Evolutionary conservation across 2,888 invertebrate genomes (phyloP), one percentile per base, ranked within the genome.

Genomic region (Caenorhabditis sulstoni): DNA sequence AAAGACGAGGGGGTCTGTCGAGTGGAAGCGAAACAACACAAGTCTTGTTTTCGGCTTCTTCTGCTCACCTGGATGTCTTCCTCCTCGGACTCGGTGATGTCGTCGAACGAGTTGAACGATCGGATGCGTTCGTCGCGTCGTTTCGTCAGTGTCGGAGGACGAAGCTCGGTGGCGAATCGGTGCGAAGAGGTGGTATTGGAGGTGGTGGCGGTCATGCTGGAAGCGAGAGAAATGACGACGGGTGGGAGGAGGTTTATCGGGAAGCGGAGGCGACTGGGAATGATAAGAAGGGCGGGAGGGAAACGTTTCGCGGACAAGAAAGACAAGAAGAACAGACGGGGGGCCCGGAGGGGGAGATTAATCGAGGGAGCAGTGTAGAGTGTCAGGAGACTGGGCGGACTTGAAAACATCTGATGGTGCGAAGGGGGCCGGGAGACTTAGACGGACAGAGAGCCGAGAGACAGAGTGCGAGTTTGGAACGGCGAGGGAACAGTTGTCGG

Each of bases 21-120:
- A 20, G 39, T 50, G 52, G 23, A 64, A 64, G 41, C 39, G 53
- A 65, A 41, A 53, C 16, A 44, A n/a, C n/a, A n/a, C n/a, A n/a
- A n/a, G n/a, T n/a, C n/a, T n/a, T 23, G 14, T 22, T 47, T 49
- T 14, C n/a, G 12, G 20, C 49, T 39, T 11, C 16, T 12, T 14
- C 1, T 35, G 4, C 70, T 47, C 22, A 78, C 82, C 80, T 79
- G 80, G 57, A 76, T 68, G 47, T 81, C 81, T 53, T 83, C 83
- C 49, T 83, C 83, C 50, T 83, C 83, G 1, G 79, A 79, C 57
- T 83, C 83, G 20, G 78, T 79, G 64, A 83, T 83, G 44, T 83
- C 83, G 57, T 83, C 83, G 22, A 83, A 83, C 3, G 83, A 83
- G 47, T 79, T 79, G 61, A 81, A 77, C 23, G 71, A 65, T 23